Base-by-base conservation (phyloP, 2,888 invertebrate species). In the Dendrolimus houi region DNA sequence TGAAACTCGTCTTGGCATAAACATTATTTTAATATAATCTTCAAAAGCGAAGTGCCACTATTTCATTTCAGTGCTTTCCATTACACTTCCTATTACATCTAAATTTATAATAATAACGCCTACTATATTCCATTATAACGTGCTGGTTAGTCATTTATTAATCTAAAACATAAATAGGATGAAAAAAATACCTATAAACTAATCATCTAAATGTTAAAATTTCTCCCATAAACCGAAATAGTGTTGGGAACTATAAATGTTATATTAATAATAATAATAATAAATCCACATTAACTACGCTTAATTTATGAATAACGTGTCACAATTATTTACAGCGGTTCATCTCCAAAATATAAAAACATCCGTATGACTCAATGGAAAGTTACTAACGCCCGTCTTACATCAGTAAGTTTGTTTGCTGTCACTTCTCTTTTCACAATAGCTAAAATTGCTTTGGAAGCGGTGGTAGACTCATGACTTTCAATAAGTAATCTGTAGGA, bases 81-180 rank as follows among this genome's bases (percentile, higher is more conserved):
- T 6, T 29, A 29, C 29, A 29, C 29, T 29, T 29, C 29, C 29
- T 29, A 29, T 68, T 66, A 70, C 60, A 69, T 68, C 71, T 74
- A 69, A 63, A 64, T 66, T 61, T 71, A 70, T 60, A 69, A 68
- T 29, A 29, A 29, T 29, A 67, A 58, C 66, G 61, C 66, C 70
- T 65, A 69, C 63, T 59, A 71, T 71, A 71, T 65, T 69, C 70
- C 69, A 72, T 72, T 74, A 77, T 67, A 74, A 74, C 68, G 80
- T 80, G 84, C 70, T 66, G 74, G 79, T 83, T 84, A 84, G 75
- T 77, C 58, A 29, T 29, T 29, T 70, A 67, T 71, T 69, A 73
- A 74, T 68, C 72, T 81, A 80, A 81, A 54, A 82, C 74, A 82
- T 83, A 85, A 83, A 83, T 83, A 82, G 71, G 74, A 76, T 70